Conservation (phyloP, 2,888 invertebrate species). For the Sarcophaga caerulescens region DNA sequence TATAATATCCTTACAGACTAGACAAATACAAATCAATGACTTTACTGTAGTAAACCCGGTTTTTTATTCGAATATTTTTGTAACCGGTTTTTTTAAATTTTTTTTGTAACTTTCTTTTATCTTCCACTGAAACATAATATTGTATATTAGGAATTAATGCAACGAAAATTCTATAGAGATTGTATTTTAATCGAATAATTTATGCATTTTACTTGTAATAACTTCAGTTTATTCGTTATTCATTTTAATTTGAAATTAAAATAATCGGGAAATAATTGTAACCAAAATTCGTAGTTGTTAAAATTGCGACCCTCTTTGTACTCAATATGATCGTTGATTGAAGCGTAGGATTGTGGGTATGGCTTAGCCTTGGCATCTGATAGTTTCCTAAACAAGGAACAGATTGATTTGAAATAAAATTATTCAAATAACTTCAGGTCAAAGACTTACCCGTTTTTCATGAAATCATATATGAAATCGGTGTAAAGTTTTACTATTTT, state of each 20-base stretch:
- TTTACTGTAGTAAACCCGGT: too few relatives aligned
- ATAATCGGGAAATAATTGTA: constrained; percentile 43
- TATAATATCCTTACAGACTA: too few relatives aligned
- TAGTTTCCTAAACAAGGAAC: constrained; percentile 30
- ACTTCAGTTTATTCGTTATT: not conserved
- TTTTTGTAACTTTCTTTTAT: too few relatives aligned
- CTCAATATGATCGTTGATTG: constrained; percentile 30
- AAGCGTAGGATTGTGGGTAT: constrained; percentile 49
- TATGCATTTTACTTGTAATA: too few relatives aligned
- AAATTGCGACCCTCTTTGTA: constrained; percentile 39
- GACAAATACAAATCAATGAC: too few relatives aligned
- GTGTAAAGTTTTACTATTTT: constrained; percentile 80
- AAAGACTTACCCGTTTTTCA: constrained; percentile 78
- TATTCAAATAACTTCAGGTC: not conserved
- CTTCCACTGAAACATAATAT: too few relatives aligned
- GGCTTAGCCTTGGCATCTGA: constrained; percentile 11
- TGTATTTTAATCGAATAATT: too few relatives aligned
- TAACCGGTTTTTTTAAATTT: too few relatives aligned
- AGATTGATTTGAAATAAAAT: not conserved
- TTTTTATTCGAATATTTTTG: too few relatives aligned
- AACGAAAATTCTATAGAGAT: too few relatives aligned
- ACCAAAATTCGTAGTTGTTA: constrained; percentile 58
- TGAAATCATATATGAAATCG: constrained; percentile 81
- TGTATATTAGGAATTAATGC: too few relatives aligned
- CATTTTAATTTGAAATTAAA: constrained; percentile 38